Percentiles rank a stretch among this genome's conserved stretches.
phyloP scores from a whole-genome alignment of 2,113 vertebrate species.

The Prolemur simus region DNA sequence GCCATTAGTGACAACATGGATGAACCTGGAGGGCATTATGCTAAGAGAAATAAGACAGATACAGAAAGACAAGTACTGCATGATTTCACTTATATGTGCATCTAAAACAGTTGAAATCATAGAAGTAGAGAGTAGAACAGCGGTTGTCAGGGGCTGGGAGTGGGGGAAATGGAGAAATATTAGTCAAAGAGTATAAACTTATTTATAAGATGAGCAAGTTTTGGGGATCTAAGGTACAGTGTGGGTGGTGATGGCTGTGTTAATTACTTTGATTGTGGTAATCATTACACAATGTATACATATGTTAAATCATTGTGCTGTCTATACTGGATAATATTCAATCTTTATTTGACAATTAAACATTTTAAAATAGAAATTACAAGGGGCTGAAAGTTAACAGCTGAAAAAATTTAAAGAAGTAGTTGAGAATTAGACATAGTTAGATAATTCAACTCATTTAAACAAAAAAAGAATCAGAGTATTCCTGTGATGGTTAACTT shows the following conservation, averaged over 20 bases:
- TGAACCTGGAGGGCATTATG: background rate
- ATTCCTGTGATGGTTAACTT: background rate
- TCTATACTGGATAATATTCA: background rate
- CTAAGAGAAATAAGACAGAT: background rate
- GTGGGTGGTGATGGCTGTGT: background rate
- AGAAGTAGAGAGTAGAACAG: background rate
- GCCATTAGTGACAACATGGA: background rate
- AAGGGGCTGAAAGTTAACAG: background rate
- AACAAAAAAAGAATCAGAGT: too few relatives aligned
- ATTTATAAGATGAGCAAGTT: background rate
- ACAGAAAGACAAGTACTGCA: background rate
- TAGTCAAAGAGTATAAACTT: background rate
- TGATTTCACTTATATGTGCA: background rate
- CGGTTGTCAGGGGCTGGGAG: background rate
- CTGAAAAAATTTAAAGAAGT: background rate
- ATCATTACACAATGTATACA: background rate
- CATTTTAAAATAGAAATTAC: background rate
- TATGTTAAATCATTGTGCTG: background rate
- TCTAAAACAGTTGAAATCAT: background rate
- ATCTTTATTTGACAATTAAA: background rate
- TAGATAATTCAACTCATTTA: background rate
- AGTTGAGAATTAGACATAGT: background rate
- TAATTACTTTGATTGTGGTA: background rate
- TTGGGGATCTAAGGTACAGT: background rate
- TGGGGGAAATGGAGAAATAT: background rate